These are phyloP conservation scores for Pseudococcus jackbeardsleyi DNA, from an alignment of 2,888 invertebrate species.

Conservation along the genomic window DNA sequence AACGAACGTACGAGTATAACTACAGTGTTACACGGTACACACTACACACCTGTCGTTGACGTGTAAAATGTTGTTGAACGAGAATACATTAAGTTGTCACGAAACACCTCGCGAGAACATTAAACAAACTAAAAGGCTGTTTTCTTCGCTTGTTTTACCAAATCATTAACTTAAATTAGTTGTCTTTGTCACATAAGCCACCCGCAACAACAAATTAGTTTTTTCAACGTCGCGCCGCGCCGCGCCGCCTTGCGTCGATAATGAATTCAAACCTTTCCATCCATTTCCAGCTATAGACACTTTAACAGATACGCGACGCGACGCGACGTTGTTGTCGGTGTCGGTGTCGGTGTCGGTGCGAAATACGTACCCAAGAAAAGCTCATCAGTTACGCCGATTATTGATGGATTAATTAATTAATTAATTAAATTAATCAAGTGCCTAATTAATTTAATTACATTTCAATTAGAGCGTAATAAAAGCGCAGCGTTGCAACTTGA, in stretches of 20 bases:
- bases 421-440: slow-evolving; percentile 10
- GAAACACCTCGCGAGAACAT: slow-evolving; percentile 27
- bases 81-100: slow-evolving; percentile 50
- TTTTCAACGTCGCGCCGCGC: neutral
- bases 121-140: slow-evolving; percentile 50
- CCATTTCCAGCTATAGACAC: too few species aligned
- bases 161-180: slow-evolving; percentile 48
- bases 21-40: neutral
- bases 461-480: slow-evolving; percentile 1
- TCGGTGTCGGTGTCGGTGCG: neutral
- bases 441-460: neutral
- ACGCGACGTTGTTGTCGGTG: neutral
- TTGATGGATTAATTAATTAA: neutral
- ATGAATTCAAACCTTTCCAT: slow-evolving; percentile 22
- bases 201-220: slow-evolving; percentile 54
- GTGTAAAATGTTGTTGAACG: slow-evolving; percentile 52
- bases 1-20: too few species aligned
- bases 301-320: neutral
- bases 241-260: neutral
- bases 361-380: neutral
- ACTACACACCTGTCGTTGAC: slow-evolving; percentile 39
- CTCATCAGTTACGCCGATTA: neutral
- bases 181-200: slow-evolving; percentile 52
- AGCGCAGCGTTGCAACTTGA: neutral
- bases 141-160: slow-evolving; percentile 39